A percentile compares a stretch with the other conserved stretches of the same genome.
Evolutionary conservation across 2,113 vertebrate species (phyloP).

Genomic region (Sialia sialis): DNA sequence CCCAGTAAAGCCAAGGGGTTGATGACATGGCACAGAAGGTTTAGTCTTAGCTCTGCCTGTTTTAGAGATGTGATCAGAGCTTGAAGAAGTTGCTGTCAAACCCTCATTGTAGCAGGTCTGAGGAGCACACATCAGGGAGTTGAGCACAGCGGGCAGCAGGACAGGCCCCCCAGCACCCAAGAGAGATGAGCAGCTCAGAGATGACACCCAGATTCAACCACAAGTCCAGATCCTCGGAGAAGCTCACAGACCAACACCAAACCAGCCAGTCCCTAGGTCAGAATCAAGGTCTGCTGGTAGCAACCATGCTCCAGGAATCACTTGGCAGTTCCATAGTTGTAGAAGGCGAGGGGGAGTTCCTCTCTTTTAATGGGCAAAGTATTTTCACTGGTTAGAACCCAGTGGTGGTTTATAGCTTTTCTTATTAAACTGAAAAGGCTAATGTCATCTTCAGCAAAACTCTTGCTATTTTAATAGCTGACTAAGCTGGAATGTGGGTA

Average conservation of each 20-base stretch:
- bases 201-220: background rate
- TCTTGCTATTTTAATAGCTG: background rate
- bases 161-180: rapidly evolving
- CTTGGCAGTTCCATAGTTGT: rapidly evolving
- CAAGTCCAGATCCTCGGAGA: background rate
- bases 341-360: background rate
- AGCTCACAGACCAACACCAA: background rate
- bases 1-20: background rate
- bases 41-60: background rate
- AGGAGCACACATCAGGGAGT: background rate
- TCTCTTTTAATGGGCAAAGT: rapidly evolving
- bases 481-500: background rate
- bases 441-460: background rate
- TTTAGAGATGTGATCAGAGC: background rate
- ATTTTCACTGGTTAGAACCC: background rate
- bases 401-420: background rate
- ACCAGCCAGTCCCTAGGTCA: background rate
- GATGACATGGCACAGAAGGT: background rate
- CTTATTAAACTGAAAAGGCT: background rate
- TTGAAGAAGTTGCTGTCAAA: background rate
- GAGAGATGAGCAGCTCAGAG: background rate
- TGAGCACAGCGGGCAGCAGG: background rate
- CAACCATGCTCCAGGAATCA: background rate
- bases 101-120: background rate
- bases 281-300: background rate